Conservation (phyloP, 2,113 vertebrate species). For the Gadus chalcogrammus region DNA sequence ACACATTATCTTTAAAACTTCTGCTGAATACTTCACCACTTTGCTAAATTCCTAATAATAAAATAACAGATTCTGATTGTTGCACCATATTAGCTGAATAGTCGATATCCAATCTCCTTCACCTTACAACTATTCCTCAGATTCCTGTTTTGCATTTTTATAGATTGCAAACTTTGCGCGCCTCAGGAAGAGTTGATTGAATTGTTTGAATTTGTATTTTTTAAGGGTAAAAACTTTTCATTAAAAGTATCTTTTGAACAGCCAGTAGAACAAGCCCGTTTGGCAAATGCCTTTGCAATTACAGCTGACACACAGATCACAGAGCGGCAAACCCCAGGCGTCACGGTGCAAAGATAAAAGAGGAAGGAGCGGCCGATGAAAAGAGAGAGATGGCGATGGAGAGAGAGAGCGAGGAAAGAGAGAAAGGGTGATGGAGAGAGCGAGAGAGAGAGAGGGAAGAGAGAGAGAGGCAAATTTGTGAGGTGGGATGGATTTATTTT, state of each 20-base stretch:
- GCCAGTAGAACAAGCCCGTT: not conserved
- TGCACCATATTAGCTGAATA: no score
- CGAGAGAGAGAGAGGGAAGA: constrained; percentile 2
- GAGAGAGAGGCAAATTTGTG: constrained; percentile 38
- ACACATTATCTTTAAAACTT: no score
- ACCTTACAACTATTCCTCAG: no score
- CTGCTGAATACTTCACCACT: no score
- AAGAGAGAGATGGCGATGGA: constrained; percentile 4
- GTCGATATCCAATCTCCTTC: no score
- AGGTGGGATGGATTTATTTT: constrained; percentile 48
- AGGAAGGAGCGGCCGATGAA: constrained; percentile 1
- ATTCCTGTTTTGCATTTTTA: no score
- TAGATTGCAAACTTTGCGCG: no score
- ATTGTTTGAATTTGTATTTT: not conserved
- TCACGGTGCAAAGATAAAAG: constrained; percentile 19
- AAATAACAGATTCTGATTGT: no score
- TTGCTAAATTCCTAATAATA: no score
- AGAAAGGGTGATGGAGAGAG: not conserved
- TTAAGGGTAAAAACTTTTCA: not conserved
- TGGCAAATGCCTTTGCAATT: not conserved
- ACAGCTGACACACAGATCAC: not conserved
- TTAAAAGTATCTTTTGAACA: not conserved
- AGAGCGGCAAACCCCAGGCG: not conserved
- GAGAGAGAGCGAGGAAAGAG: not conserved
- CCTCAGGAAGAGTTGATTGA: not conserved